Conservation (phyloP, 2,888 invertebrate species). For the Eupithecia vulgata region DNA sequence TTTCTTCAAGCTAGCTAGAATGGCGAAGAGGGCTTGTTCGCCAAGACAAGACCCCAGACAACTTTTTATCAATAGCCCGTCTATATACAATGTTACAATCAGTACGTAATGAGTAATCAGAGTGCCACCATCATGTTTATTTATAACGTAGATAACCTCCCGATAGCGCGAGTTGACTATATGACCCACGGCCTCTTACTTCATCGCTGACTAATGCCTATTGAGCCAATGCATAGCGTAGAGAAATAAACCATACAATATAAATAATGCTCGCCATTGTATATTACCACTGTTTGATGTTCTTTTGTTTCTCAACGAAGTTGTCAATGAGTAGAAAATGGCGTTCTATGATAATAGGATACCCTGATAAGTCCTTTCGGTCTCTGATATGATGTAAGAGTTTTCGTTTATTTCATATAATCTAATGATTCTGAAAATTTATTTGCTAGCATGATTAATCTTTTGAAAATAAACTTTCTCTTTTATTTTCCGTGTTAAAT, state of each 20-base stretch:
- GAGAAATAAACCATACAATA: neutral
- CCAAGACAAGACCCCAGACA: slow-evolving; percentile 2
- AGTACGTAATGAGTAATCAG: slow-evolving; percentile 34
- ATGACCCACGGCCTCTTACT: slow-evolving; percentile 41
- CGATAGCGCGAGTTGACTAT: slow-evolving; percentile 40
- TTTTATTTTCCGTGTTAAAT: no score
- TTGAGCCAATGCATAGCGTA: neutral
- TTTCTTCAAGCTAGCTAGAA: neutral
- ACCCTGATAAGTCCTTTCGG: no score
- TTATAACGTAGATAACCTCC: slow-evolving; percentile 43
- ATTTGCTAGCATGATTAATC: no score
- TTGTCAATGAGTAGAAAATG: no score
- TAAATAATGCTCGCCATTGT: neutral
- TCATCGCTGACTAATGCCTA: slow-evolving; percentile 42
- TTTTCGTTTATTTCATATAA: no score
- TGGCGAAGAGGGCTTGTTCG: neutral
- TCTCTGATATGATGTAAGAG: no score
- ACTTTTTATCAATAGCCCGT: neutral
- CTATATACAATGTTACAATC: slow-evolving; percentile 16
- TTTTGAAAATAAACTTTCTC: no score
- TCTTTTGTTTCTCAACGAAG: no score
- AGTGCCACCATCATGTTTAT: slow-evolving; percentile 38
- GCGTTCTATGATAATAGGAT: no score
- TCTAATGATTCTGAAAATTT: no score
- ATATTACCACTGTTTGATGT: no score